Percentiles rank a stretch among this genome's conserved stretches.
Conservation (phyloP, 2,797 vertebrate species). For the Rhodeus uyekii region DNA sequence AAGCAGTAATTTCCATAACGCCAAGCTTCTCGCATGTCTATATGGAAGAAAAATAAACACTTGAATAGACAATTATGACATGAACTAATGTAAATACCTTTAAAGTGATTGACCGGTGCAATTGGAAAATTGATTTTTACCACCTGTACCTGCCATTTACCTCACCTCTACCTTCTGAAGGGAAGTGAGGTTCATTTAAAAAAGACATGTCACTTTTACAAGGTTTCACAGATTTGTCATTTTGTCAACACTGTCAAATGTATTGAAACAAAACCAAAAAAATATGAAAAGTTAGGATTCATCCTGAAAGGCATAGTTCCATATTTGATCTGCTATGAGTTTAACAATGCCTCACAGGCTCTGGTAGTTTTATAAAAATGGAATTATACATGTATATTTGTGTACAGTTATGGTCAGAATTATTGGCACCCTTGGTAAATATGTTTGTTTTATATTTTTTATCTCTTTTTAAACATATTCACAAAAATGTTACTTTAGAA, state of each 20-base stretch:
- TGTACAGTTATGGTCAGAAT: neutral
- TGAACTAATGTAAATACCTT: neutral
- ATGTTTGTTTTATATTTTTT: too few relatives aligned
- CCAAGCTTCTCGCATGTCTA: slow-evolving; percentile 52
- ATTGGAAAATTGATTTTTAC: neutral
- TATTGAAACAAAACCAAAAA: neutral
- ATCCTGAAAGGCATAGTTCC: neutral
- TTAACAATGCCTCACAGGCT: neutral
- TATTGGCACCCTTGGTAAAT: neutral
- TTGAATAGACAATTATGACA: slow-evolving; percentile 40
- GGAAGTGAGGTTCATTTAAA: neutral
- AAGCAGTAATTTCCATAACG: slow-evolving; percentile 55
- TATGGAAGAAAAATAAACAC: slow-evolving; percentile 30
- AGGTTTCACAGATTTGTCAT: neutral
- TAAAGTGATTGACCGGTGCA: neutral
- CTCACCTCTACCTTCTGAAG: neutral
- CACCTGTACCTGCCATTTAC: neutral
- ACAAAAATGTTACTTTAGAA: too few relatives aligned
- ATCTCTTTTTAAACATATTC: too few relatives aligned
- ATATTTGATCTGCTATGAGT: neutral
- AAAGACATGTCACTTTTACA: neutral
- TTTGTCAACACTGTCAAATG: neutral
- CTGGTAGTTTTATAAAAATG: neutral
- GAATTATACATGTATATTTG: neutral
- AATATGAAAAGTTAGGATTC: neutral